Evolutionary conservation across 2,113 vertebrate genomes (phyloP), one percentile per base, ranked within the genome.

Genomic region (Antennarius striatus): DNA sequence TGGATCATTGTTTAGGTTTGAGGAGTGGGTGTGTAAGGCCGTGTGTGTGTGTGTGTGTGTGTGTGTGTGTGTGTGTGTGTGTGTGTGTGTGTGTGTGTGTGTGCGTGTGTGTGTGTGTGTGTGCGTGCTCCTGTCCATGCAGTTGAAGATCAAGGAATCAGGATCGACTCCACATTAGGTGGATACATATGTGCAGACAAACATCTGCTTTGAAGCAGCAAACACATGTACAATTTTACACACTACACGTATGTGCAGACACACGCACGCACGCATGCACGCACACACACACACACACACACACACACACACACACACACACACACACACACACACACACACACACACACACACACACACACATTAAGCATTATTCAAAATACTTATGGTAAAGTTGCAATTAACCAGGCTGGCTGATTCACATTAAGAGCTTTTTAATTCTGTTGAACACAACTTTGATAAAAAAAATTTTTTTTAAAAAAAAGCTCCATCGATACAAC

Each of bases 1-100:
- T 86, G 90, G 88, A 91, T 90, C 82, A 89, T 90, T 89, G 88
- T 91, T 91, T 91, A 82, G 84, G 69, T 85, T 89, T 71, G 73
- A 65, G 78, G 70, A 77, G 73, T 75, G 74, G 46, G 73, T 82
- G 81, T 73, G 73, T 78, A 77, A 67, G 71, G 15, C 29, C 61
- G 10, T 69, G 56, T 50, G 62, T 72, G 48, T 62, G 46, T 66
- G 62, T 71, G 56, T 66, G 51, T 60, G 50, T 54, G 28, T 66
- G 49, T 51, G 58, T 36, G 32, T 36, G 32, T 36, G 32, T 36
- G 32, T 36, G 32, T 22, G 22, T 22, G 22, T 22, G 39, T 52
- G 50, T 68, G 61, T 65, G 40, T 47, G 61, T 46, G 67, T 48
- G 60, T 54, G 28, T 66, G 49, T 51, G 58, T 36, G 32, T 36